Evolutionary conservation across 2,888 invertebrate species (phyloP), one percentile per base, ranked within the genome.

Genomic region (Odontocolon sp.): DNA sequence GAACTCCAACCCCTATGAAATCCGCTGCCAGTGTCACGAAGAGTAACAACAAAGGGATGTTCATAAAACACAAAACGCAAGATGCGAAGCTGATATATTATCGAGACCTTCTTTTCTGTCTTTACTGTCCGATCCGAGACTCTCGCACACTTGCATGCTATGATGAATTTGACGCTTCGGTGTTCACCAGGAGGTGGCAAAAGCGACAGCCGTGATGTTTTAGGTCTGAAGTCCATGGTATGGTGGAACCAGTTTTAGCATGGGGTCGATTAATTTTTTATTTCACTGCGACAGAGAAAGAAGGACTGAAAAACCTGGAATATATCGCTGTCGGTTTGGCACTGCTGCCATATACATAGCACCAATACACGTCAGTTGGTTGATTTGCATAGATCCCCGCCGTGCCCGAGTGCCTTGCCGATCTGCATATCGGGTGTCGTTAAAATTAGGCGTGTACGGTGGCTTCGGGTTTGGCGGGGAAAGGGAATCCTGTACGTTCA

Each of bases 391-490:
- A 88, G 86, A 88, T 86, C 84, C 86, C 73, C 70, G 68, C 78
- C 56, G 67, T 45, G 72, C 69, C 67, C 61, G 57, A 70, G 68
- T 80, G 84, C 84, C 82, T 80, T 77, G 83, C 80, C 82, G 86
- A 89, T 89, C 88, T 88, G 87, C 88, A 87, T 90, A 89, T 89
- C 89, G 89, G 88, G 87, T 89, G 87, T 88, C 89, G 87, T 88
- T 89, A 85, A 85, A 89, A 88, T 90, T 89, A 86, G 87, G 85
- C 87, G 84, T 78, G 86, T 84, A 80, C 59, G 26, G 36, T 23
- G 52, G 31, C 23, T 42, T 78, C 74, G n/a, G n/a, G 77, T 68
- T 78, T 8, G 38, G 54, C 57, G 40, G 59, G 52, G 66, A 31
- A n/a, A n/a, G 56, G 26, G 59, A 52, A 38, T 23, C 56, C 36